Evolutionary conservation across 2,113 vertebrate genomes (phyloP), one percentile per base, ranked within the genome.

Genomic region (Podilymbus podiceps): DNA sequence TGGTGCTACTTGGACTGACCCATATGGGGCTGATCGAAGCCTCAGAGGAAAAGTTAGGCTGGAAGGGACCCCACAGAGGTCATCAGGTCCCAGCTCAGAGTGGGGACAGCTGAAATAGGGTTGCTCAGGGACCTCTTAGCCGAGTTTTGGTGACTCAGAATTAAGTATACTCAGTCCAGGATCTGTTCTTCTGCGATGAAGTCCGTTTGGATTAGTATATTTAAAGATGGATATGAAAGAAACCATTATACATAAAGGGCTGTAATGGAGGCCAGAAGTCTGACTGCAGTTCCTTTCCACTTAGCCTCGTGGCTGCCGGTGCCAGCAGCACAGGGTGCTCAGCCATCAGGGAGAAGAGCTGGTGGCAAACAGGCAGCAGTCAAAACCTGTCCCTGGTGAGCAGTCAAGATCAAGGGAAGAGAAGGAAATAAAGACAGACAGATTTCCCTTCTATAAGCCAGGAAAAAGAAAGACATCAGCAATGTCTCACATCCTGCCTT

Each of bases 241-340:
- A 79, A 40, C 5, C 4, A 2, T 72, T 80, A 7, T 20, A 59
- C 0, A 1, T 24, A 14, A 4, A 85, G 35, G 28, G 16, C 12
- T 60, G 23, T 28, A 55, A 28, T 6, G 28, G 12, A 73, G 20
- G 53, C 15, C 46, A 85, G 46, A 82, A 72, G 8, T 66, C 46
- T 84, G 38, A 42, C 22, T 67, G 46, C 19, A 35, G n/a, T 8
- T 60, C 53, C 52, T 84, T 92, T 83, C 62, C 66, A 44, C 7
- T 52, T 28, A 59, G 42, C 16, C 49, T n/a, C 4, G 0, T 1
- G 3, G 49, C 38, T 42, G 42, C 20, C 4, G 8, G 25, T 81
- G 47, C 47, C 56, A 59, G 62, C 49, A 90, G 71, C 55, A 50
- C 38, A 0, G 0, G n/a, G 25, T 16, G 1, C n/a, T 64, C 40